Conservation (phyloP, 2,888 invertebrate genomes). For the Synanthedon formicaeformis region DNA sequence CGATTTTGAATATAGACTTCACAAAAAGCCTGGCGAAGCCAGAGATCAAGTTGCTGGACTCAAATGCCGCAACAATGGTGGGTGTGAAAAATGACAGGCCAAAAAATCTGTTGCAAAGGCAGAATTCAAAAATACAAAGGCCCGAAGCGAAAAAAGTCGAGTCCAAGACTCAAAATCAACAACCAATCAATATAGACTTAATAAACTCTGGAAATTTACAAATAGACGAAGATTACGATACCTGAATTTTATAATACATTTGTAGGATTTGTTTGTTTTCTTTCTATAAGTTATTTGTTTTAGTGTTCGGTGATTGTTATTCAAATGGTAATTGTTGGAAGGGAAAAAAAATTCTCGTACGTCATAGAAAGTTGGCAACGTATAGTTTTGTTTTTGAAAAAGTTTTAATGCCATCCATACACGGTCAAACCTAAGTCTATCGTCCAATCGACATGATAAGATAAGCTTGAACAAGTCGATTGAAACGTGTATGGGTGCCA, state of each 20-base stretch:
- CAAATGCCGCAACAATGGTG: constrained; percentile 25
- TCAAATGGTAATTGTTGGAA: not conserved
- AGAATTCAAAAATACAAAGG: constrained; percentile 37
- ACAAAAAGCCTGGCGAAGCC: constrained; percentile 45
- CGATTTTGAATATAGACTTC: constrained; percentile 58
- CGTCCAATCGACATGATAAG: no score
- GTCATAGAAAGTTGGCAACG: no score
- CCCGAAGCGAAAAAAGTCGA: constrained; percentile 36
- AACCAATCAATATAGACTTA: constrained; percentile 42
- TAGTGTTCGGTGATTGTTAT: not conserved
- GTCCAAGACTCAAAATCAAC: constrained; percentile 16
- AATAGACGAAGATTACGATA: constrained; percentile 67
- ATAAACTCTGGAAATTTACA: constrained; percentile 55
- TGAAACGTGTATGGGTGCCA: no score
- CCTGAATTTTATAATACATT: constrained; percentile 39
- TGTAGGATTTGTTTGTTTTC: constrained; percentile 30
- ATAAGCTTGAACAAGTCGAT: no score
- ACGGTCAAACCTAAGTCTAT: no score
- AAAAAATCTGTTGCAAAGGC: constrained; percentile 25
- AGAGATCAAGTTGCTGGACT: constrained; percentile 52
- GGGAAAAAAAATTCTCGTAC: no score
- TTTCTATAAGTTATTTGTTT: constrained; percentile 12
- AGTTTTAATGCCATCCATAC: no score
- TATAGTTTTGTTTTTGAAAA: no score
- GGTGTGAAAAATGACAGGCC: constrained; percentile 24